Conservation (phyloP, 2,797 vertebrate genomes). For the Bradypodion pumilum region DNA sequence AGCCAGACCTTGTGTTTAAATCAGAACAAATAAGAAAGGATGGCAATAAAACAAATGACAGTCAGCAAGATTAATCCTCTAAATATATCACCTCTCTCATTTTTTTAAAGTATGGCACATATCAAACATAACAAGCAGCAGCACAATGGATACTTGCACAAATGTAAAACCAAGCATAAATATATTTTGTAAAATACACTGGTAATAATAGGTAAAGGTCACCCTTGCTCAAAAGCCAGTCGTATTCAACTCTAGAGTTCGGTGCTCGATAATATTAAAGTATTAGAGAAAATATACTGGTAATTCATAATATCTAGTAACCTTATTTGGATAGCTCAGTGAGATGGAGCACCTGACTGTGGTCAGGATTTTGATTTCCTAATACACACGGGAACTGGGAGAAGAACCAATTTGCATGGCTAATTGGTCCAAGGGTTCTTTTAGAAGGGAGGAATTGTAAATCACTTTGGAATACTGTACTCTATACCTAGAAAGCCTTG, state of each 20-base stretch:
- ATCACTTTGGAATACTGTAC: no score
- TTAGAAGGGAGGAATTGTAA: no score
- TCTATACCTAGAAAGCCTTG: no score
- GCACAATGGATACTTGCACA: not conserved
- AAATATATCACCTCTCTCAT: not conserved
- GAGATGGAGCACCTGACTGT: not conserved
- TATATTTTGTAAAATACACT: not conserved
- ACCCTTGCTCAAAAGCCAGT: no score
- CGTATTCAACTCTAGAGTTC: no score
- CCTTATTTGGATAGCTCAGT: not conserved
- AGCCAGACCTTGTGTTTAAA: not conserved
- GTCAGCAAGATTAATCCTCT: not conserved
- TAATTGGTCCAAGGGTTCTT: no score
- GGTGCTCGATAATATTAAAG: no score
- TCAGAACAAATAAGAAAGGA: not conserved
- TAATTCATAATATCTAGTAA: not conserved
- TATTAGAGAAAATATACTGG: not conserved
- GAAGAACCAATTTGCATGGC: no score
- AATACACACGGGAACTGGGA: no score
- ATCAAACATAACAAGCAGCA: not conserved
- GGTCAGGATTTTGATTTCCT: not conserved
- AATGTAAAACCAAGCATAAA: not conserved
- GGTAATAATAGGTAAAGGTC: no score
- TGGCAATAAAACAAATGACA: not conserved
- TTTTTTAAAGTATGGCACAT: not conserved